Conservation (phyloP, 1,140 invertebrate genomes). For the Oryzaephilus surinamensis region DNA sequence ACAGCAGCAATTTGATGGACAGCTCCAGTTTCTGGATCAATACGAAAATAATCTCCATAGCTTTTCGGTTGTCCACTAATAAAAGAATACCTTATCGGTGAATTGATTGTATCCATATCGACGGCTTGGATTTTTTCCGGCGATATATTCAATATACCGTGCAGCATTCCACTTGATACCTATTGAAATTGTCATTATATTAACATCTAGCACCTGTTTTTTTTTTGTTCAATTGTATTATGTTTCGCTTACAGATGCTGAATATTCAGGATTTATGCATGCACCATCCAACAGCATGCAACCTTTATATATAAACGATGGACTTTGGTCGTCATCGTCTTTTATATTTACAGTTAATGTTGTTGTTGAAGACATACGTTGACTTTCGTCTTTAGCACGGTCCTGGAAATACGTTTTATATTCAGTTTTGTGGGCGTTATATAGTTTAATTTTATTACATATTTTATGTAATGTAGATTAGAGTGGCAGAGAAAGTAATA, state of each 20-base stretch:
- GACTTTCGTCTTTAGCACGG: conserved; percentile 61
- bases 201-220: too few species aligned
- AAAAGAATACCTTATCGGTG: conserved; percentile 70
- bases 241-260: conserved; percentile 49
- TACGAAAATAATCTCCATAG: conserved; percentile 73
- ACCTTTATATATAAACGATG: conserved; percentile 74
- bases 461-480: too few species aligned
- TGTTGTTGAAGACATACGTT: conserved; percentile 68
- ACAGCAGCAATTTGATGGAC: conserved; percentile 70
- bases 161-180: conserved; percentile 70
- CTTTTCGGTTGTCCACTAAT: conserved; percentile 63
- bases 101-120: conserved; percentile 77
- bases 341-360: conserved; percentile 76
- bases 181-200: conserved; percentile 26
- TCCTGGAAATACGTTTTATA: conserved; percentile 49
- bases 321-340: conserved; percentile 83
- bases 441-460: too few species aligned
- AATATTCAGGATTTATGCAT: conserved; percentile 75
- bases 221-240: too few species aligned
- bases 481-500: too few species aligned
- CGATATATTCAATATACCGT: conserved; percentile 69
- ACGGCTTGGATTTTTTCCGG: conserved; percentile 82
- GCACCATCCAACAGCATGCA: conserved; percentile 66
- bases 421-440: too few species aligned
- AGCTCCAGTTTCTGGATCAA: conserved; percentile 66